Evolutionary conservation across 1,140 invertebrate species (phyloP).

Genomic region (Trachymyrmex septentrionalis): DNA sequence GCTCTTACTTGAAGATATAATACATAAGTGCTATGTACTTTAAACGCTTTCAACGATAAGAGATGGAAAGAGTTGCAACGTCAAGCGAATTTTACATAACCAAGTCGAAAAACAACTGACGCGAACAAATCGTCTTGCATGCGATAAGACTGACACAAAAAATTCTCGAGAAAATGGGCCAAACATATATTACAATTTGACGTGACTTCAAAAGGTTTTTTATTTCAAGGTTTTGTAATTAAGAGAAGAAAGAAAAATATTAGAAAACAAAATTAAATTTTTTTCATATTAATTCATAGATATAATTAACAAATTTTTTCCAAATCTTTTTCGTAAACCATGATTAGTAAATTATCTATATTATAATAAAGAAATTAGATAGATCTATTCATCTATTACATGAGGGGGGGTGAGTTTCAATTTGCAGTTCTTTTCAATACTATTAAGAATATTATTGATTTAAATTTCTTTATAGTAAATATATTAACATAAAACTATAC

Average conservation of each 20-base stretch:
- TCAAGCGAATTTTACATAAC: conserved; percentile 33
- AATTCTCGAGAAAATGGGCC: not conserved
- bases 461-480: not conserved
- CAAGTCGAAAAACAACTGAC: conserved; percentile 28
- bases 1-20: not conserved
- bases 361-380: not conserved
- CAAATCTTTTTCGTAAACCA: not conserved
- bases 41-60: conserved; percentile 38
- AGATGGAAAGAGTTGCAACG: conserved; percentile 20
- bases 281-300: not conserved
- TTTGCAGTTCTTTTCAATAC: not conserved
- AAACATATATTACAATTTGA: not conserved
- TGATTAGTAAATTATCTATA: conserved; percentile 3
- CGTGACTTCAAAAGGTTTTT: not conserved
- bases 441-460: not conserved
- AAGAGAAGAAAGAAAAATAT: not conserved
- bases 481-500: not conserved
- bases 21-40: conserved; percentile 1
- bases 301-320: not conserved
- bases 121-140: not conserved
- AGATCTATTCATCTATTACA: not conserved
- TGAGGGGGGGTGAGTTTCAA: not conserved
- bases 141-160: conserved; percentile 13
- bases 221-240: not conserved
- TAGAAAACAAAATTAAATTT: not conserved